phyloP scores from a whole-genome alignment of 2,113 vertebrate species.

The Nasalis larvatus region DNA sequence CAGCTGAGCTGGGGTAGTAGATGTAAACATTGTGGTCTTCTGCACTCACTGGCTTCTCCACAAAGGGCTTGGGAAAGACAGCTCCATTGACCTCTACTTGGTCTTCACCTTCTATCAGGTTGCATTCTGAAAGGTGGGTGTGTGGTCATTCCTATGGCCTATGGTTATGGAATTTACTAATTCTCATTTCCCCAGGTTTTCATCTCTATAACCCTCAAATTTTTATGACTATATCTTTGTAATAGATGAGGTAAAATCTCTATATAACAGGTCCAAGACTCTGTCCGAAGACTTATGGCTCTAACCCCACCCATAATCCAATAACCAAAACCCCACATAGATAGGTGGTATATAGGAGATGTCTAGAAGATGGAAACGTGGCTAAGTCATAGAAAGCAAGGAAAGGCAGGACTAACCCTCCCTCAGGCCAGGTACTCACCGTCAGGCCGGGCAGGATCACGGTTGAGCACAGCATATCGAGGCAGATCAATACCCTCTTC shows the following conservation, averaged over 20 bases:
- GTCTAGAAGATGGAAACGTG: not conserved
- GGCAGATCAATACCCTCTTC: constrained; percentile 98
- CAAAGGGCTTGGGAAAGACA: constrained; percentile 97
- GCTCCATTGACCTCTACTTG: constrained; percentile 98
- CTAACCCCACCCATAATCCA: not conserved
- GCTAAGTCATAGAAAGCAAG: not conserved
- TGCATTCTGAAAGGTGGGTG: constrained; percentile 89
- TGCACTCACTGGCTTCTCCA: constrained; percentile 98
- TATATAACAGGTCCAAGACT: not conserved
- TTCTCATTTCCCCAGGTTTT: constrained; percentile 25
- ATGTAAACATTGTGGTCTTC: constrained; percentile 99
- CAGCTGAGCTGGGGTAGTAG: constrained; percentile 98
- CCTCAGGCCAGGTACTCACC: constrained; percentile 85
- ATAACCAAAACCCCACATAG: not conserved
- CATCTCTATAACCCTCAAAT: constrained; percentile 24
- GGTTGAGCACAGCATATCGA: constrained; percentile 96
- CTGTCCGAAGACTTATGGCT: not conserved
- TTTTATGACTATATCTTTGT: not conserved
- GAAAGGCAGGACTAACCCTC: not conserved
- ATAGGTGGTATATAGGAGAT: not conserved
- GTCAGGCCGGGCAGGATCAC: constrained; percentile 96
- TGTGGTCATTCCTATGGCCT: not conserved
- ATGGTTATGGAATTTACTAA: constrained; percentile 8
- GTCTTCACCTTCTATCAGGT: constrained; percentile 96
- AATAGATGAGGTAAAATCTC: not conserved